A percentile compares a stretch with the other conserved stretches of the same genome.
Conservation (phyloP, 1,140 invertebrate genomes). For the Acyrthosiphon pisum region DNA sequence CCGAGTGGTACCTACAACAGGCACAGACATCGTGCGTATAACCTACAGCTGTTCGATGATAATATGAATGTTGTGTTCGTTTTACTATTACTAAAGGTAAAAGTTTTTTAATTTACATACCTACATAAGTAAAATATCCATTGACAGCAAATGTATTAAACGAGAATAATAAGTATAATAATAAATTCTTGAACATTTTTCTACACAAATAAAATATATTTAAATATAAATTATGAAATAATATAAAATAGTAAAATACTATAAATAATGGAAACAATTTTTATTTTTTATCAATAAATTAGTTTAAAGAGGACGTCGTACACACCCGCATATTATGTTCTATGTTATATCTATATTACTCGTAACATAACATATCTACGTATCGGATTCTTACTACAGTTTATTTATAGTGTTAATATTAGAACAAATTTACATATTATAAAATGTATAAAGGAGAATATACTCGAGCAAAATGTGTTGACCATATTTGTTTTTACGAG, state of each 20-base stretch:
- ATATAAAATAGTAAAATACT: not conserved
- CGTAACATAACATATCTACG: not conserved
- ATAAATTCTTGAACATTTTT: not conserved
- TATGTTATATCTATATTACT: too few relatives aligned
- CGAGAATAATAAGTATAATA: not conserved
- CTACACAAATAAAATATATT: not conserved
- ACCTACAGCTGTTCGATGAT: conserved; percentile 33
- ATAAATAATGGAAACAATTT: not conserved
- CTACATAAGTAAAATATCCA: not conserved
- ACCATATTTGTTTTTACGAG: not conserved
- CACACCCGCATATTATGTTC: too few relatives aligned
- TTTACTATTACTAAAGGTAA: conserved; percentile 24
- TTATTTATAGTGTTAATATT: too few relatives aligned
- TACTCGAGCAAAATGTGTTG: too few relatives aligned
- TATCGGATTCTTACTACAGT: not conserved
- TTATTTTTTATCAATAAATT: not conserved
- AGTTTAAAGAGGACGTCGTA: too few relatives aligned
- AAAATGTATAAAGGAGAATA: too few relatives aligned
- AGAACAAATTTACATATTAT: too few relatives aligned
- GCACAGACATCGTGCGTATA: not conserved
- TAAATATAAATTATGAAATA: not conserved
- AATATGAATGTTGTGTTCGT: not conserved
- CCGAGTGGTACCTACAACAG: not conserved
- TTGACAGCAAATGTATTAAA: not conserved
- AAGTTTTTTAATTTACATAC: conserved; percentile 38